Percentiles rank a stretch among this genome's conserved stretches.
Conservation (phyloP, 1,140 invertebrate species). For the Plectrocnemia conspersa region DNA sequence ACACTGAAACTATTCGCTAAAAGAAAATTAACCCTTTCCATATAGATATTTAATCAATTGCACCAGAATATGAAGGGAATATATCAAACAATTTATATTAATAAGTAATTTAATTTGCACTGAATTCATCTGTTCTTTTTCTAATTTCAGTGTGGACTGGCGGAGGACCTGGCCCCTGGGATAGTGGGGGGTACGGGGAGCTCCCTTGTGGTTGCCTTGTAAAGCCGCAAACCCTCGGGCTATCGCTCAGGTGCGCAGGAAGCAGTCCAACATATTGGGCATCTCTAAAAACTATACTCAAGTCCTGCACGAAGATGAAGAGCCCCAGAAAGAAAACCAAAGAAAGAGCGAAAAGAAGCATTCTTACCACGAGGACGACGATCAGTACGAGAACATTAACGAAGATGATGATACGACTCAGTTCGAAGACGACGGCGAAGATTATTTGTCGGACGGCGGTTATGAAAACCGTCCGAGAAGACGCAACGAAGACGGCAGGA, state of each 20-base stretch:
- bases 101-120: too few relatives aligned
- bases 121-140: neutral
- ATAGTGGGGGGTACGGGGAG: conserved; percentile 19
- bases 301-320: neutral
- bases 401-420: conserved; percentile 22
- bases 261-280: conserved; percentile 21
- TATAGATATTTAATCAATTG: too few relatives aligned
- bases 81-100: too few relatives aligned
- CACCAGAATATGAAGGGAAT: too few relatives aligned
- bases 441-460: conserved; percentile 5
- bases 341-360: neutral
- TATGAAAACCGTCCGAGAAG: neutral
- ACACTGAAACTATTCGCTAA: too few relatives aligned
- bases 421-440: neutral
- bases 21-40: too few relatives aligned
- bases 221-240: conserved; percentile 24
- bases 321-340: neutral
- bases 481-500: neutral
- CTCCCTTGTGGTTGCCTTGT: conserved; percentile 25
- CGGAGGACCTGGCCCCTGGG: conserved; percentile 12
- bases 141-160: conserved; percentile 23
- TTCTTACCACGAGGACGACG: conserved; percentile 24
- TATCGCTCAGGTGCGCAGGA: conserved; percentile 8
- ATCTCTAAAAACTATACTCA: conserved; percentile 7
- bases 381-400: conserved; percentile 16